A percentile compares a stretch with the other conserved stretches of the same genome.
phyloP scores from a whole-genome alignment of 2,113 vertebrate species.

The Macrotus californicus region DNA sequence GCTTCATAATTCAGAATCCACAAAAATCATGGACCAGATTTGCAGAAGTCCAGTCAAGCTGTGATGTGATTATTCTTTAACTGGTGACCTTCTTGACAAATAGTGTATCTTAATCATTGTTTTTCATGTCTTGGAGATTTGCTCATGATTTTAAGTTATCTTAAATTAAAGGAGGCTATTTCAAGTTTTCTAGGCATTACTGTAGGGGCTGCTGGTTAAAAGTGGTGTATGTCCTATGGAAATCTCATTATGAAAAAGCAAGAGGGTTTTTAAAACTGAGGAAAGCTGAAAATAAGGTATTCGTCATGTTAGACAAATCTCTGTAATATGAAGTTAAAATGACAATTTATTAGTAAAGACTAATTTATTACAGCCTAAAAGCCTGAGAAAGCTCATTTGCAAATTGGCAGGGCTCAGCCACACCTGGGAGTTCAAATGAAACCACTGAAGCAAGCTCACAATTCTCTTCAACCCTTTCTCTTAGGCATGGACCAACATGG shows the following conservation, averaged over 20 bases:
- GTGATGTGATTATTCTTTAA: not conserved
- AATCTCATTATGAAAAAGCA: not conserved
- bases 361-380: not conserved
- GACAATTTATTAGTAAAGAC: not conserved
- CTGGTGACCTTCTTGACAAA: not conserved
- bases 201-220: not conserved
- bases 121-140: not conserved
- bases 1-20: not conserved
- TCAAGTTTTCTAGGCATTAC: not conserved
- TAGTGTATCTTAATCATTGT: not conserved
- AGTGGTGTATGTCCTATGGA: not conserved
- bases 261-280: not conserved
- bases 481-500: slow-evolving; percentile 99
- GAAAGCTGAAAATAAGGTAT: not conserved
- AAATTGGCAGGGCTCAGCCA: not conserved
- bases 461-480: not conserved
- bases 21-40: not conserved
- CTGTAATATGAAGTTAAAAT: not conserved
- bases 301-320: not conserved
- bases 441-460: not conserved
- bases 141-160: slow-evolving; percentile 1
- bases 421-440: not conserved
- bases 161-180: slow-evolving; percentile 20
- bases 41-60: not conserved
- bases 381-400: not conserved